Percentiles rank a stretch among this genome's conserved stretches.
These are phyloP conservation scores for Valencia hispanica DNA, from an alignment of 2,797 vertebrate genomes.

Conservation along the genomic window DNA sequence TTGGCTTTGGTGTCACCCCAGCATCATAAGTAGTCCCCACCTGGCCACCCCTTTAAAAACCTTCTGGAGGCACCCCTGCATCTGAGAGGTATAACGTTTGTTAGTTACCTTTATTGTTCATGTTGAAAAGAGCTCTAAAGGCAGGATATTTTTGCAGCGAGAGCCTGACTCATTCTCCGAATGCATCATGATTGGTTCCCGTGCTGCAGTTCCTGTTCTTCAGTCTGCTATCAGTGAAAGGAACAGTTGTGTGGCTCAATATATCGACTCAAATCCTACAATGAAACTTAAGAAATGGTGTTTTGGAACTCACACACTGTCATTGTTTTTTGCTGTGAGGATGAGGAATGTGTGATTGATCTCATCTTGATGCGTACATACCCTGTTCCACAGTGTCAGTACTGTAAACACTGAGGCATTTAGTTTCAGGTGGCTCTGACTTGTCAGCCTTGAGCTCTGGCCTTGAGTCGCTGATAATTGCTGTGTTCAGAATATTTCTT, in stretches of 20 bases:
- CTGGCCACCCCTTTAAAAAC: neutral
- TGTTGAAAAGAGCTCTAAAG: slow-evolving; percentile 16
- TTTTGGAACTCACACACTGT: slow-evolving; percentile 60
- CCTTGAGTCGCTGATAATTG: slow-evolving; percentile 14
- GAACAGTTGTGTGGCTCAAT: slow-evolving; percentile 12
- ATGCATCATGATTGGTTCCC: slow-evolving; percentile 22
- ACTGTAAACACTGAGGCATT: slow-evolving; percentile 44
- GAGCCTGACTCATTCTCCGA: slow-evolving; percentile 31
- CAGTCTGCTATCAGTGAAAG: neutral
- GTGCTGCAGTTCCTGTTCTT: slow-evolving; percentile 22
- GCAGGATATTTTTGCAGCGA: slow-evolving; percentile 19
- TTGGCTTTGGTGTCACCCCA: neutral
- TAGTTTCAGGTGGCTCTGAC: slow-evolving; percentile 28
- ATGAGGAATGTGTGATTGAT: slow-evolving; percentile 35
- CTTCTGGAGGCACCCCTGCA: neutral
- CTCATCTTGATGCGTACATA: neutral
- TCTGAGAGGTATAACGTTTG: neutral
- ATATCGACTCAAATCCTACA: slow-evolving; percentile 33
- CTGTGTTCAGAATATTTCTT: neutral
- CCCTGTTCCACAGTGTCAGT: slow-evolving; percentile 6
- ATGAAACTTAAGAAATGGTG: slow-evolving; percentile 36
- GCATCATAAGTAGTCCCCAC: neutral
- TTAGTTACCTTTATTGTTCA: neutral
- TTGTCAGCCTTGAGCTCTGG: slow-evolving; percentile 10
- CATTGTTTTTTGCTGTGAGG: slow-evolving; percentile 1